A percentile compares a stretch with the other conserved stretches of the same genome.
Conservation (phyloP, 2,797 vertebrate genomes). For the Pantherophis alleghaniensis region DNA sequence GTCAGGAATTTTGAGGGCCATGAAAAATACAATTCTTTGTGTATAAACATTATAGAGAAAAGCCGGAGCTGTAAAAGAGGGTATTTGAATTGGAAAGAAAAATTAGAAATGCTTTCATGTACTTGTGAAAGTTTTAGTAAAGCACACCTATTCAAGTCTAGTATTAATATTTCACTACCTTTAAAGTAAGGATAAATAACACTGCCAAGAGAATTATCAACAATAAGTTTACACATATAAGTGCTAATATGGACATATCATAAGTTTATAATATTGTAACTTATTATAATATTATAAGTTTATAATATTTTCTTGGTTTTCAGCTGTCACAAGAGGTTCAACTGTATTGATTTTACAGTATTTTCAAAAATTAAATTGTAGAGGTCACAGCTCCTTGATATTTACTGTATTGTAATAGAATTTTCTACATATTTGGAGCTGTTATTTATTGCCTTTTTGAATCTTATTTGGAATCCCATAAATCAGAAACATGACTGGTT, state of each 20-base stretch:
- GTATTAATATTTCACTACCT: not conserved
- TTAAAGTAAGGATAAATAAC: not conserved
- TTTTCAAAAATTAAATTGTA: not conserved
- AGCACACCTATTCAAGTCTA: no score
- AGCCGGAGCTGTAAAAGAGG: not conserved
- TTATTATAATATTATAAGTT: no score
- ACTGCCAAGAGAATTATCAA: not conserved
- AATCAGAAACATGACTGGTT: not conserved
- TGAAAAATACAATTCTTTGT: not conserved
- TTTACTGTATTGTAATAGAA: not conserved
- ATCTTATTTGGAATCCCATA: not conserved
- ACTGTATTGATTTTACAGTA: not conserved
- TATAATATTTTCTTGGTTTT: not conserved
- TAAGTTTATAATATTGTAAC: not conserved
- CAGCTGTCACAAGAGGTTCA: not conserved
- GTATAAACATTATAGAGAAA: not conserved
- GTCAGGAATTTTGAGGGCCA: not conserved
- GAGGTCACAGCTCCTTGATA: not conserved
- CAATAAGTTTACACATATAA: not conserved
- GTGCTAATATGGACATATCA: not conserved
- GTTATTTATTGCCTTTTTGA: not conserved
- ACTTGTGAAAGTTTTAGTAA: not conserved
- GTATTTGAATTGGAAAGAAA: not conserved
- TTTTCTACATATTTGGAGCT: not conserved
- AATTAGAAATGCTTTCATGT: no score